Evolutionary conservation across 1,140 invertebrate species (phyloP), one percentile per base, ranked within the genome.

Genomic region (Metopolophium dirhodum): DNA sequence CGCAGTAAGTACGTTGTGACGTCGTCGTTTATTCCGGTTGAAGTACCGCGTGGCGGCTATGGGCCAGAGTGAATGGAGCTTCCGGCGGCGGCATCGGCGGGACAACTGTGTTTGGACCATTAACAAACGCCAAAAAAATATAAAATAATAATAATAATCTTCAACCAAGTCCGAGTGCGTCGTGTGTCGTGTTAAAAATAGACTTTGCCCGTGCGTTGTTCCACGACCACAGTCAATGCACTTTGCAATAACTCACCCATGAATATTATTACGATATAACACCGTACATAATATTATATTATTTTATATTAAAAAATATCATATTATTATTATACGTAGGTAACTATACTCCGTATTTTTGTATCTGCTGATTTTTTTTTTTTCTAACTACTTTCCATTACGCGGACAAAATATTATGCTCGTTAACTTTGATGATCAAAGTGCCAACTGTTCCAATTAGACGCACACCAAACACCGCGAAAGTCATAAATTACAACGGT

Each of bases 351-450:
- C 11, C 14, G 6, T 49, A 30, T 87, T 26, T 20, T 45, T n/a
- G 18, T n/a, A 41, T n/a, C 41, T 14, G 26, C 11, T 18, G 9
- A 18, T 8, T 35, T 35, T 35, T n/a, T 35, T n/a, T 87, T 87
- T 88, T 88, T 54, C 22, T 35, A 57, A 90, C 54, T 22, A 90
- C 41, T 90, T 90, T 90, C 89, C 54, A n/a, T 45, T 45, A n/a
- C 37, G 8, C 35, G 23, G 45, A 37, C 20, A 89, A 37, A 88
- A 89, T 57, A 68, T 61, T 22, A 68, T 35, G 89, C 89, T 90
- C 54, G 89, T 68, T 90, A 90, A 90, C 57, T 90, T 68, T 68
- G 54, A 68, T 45, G 88, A 90, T 61, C 88, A 90, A 61, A 90
- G 37, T 61, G 35, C 23, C 37, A 90, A 90, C 88, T 20, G 35